Conservation (phyloP, 2,113 vertebrate species). For the Lutjanus erythropterus region DNA sequence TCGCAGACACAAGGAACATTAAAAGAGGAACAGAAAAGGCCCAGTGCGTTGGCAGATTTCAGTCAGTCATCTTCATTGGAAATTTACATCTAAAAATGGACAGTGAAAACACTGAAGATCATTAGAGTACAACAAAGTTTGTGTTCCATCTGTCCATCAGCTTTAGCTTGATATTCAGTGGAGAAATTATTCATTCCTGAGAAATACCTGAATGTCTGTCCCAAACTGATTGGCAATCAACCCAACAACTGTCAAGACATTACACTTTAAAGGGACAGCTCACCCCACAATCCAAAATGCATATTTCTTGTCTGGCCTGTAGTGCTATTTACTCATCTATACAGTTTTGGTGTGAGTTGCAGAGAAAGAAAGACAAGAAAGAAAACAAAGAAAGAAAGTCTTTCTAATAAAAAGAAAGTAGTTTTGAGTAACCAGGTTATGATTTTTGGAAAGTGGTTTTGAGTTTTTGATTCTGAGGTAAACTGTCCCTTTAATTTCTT, state of each 20-base stretch:
- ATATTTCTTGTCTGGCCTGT: too few species aligned
- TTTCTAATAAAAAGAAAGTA: too few species aligned
- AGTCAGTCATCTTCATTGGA: background rate
- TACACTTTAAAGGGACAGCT: background rate
- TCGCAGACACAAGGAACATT: background rate
- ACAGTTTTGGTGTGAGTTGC: too few species aligned
- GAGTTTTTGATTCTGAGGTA: too few species aligned
- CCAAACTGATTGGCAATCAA: background rate
- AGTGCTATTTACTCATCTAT: too few species aligned
- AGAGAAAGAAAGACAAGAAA: too few species aligned
- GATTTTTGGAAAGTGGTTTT: too few species aligned
- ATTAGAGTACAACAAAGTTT: background rate
- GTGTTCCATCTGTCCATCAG: background rate
- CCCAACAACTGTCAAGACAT: background rate
- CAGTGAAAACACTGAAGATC: background rate
- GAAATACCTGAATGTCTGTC: background rate
- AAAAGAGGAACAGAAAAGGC: background rate
- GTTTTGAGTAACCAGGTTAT: too few species aligned
- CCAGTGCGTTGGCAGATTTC: background rate
- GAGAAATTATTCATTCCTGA: background rate
- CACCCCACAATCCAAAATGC: too few species aligned
- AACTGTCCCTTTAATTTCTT: too few species aligned
- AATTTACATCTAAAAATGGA: background rate
- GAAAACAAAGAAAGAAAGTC: too few species aligned
- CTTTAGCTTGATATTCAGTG: background rate